Evolutionary conservation across 2,888 invertebrate species (phyloP), one percentile per base, ranked within the genome.

Genomic region (Eumerus sabulonum): DNA sequence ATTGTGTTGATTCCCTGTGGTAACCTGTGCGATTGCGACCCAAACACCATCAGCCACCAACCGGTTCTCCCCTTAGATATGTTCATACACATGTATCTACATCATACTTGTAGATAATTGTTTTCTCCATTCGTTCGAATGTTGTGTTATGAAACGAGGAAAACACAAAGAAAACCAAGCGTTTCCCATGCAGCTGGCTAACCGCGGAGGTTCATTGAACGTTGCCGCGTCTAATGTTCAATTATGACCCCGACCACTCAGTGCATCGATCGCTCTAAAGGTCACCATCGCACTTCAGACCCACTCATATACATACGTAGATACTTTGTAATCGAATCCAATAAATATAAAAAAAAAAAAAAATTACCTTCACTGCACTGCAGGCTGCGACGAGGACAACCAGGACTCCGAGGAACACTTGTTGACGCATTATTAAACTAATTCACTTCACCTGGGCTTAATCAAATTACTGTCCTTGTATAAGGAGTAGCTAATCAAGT

Each of bases 361-460:
- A 63, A 76, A 45, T 85, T 83, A 85, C 85, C 85, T 85, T 85
- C 54, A 84, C 79, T 44, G 84, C 84, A 82, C 77, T 84, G 68
- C 84, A 82, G 59, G 82, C 82, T 72, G 84, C 84, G 67, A 85
- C 72, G 66, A 85, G 76, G 48, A 82, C 84, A 70, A 86, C 82
- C 56, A 85, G 60, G 74, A 86, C 82, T 81, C 82, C 84, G 71
- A 83, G 76, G 27, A 83, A 47, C 35, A 83, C 53, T 71, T 82
- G 84, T 45, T 82, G 83, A 83, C 48, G 82, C 85, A 85, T 85
- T 9, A 35, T 44, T 0, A 35, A 40, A 35, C 51, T 63, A 13
- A 40, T 50, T 50, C 73, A 62, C 72, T 42, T 36, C 7, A 36
- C 13, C 13, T 9, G 14, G 5, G 14, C 7, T 13, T 44, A 68